phyloP scores from a whole-genome alignment of 2,797 vertebrate genomes.

The Peromyscus eremicus region DNA sequence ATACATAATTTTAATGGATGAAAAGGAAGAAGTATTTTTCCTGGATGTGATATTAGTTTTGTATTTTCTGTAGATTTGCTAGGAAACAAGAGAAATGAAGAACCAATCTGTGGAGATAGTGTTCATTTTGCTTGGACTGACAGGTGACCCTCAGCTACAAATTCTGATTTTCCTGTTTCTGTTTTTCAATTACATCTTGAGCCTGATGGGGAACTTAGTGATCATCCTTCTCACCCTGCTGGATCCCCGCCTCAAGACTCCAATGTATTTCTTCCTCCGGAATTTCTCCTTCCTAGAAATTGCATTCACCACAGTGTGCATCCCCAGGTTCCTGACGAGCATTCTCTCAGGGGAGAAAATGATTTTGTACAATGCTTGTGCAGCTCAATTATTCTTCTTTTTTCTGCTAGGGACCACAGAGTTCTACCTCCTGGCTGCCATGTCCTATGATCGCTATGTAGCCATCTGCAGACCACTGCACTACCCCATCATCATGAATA shows the following conservation, averaged over 20 bases:
- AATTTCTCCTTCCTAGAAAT: constrained; percentile 40
- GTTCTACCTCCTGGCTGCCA: constrained; percentile 65
- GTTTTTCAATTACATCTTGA: constrained; percentile 12
- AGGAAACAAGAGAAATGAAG: constrained; percentile 59
- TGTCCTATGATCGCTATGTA: constrained; percentile 66
- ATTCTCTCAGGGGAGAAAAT: not conserved
- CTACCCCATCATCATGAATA: not conserved
- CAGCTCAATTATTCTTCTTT: constrained; percentile 5
- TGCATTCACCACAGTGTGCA: not conserved
- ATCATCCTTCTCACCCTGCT: constrained; percentile 8
- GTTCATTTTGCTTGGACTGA: constrained; percentile 9
- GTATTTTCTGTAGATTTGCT: constrained; percentile 25
- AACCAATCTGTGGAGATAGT: constrained; percentile 68
- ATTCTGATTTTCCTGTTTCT: not conserved
- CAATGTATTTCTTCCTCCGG: not conserved
- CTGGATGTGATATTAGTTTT: not conserved
- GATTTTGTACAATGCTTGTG: not conserved
- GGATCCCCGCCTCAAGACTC: not conserved
- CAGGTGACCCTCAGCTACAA: not conserved
- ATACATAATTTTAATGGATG: not conserved
- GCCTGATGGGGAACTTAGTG: not conserved
- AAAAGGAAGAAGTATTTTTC: constrained; percentile 10
- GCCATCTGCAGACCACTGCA: constrained; percentile 72
- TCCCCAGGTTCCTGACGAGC: not conserved
- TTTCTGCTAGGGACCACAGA: constrained; percentile 41